A percentile compares a stretch with the other conserved stretches of the same genome.
Evolutionary conservation across 2,797 vertebrate genomes (phyloP).

Genomic region (Siniperca scherzeri): DNA sequence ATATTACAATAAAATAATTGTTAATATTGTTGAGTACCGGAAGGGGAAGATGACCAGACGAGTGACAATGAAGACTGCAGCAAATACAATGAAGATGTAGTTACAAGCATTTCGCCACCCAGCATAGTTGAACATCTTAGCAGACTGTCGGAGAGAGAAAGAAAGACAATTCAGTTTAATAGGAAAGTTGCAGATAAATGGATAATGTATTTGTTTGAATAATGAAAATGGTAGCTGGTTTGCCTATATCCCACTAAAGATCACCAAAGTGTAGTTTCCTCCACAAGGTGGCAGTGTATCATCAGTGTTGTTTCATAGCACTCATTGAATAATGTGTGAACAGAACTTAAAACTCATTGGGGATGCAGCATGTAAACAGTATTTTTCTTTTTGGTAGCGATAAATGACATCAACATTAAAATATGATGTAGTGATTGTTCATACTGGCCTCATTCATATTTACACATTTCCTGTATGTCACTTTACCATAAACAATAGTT

Average conservation of each 20-base stretch:
- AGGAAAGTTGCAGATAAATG: background rate
- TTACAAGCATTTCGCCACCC: constrained; percentile 96
- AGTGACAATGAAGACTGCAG: constrained; percentile 92
- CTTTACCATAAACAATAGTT: background rate
- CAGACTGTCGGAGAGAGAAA: constrained; percentile 84
- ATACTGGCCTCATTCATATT: background rate
- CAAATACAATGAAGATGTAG: constrained; percentile 95
- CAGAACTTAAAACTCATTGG: background rate
- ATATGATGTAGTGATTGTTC: background rate
- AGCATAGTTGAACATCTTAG: constrained; percentile 99
- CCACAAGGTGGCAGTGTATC: constrained; percentile 75
- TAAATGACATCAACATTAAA: constrained; percentile 3
- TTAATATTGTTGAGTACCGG: constrained; percentile 87
- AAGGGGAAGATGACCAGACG: constrained; percentile 95
- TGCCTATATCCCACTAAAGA: background rate
- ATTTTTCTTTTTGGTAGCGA: background rate
- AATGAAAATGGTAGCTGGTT: background rate
- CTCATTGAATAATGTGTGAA: background rate
- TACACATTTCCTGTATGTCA: background rate
- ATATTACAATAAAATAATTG: background rate
- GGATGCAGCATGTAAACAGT: background rate
- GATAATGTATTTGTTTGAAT: background rate
- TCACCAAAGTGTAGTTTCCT: constrained; percentile 5
- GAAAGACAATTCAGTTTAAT: background rate
- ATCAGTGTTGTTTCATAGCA: constrained; percentile 4